Percentiles rank a stretch among this genome's conserved stretches.
Evolutionary conservation across 2,113 vertebrate genomes (phyloP).

Genomic region (Aspiorhynchus laticeps): DNA sequence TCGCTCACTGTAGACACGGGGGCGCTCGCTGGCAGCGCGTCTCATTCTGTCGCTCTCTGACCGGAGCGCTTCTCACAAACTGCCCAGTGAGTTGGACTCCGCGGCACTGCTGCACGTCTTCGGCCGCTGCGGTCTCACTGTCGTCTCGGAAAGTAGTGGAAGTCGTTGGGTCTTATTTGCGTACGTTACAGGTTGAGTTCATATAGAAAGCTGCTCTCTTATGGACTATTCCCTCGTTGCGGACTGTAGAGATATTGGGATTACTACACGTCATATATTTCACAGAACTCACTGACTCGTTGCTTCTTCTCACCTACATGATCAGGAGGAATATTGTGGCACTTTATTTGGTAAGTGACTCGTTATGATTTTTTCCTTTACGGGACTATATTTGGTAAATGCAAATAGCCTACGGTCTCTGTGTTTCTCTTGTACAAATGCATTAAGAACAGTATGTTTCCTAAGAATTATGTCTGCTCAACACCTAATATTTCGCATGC

Average conservation of each 20-base stretch:
- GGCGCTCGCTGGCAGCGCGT: conserved; percentile 15
- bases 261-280: conserved; percentile 43
- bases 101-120: background rate
- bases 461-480: background rate
- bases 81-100: conserved; percentile 17
- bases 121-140: background rate
- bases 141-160: background rate
- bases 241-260: conserved; percentile 47
- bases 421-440: background rate
- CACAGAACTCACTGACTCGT: conserved; percentile 52
- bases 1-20: conserved; percentile 15
- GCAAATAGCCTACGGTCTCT: background rate
- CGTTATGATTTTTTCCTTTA: background rate
- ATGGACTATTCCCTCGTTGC: conserved; percentile 3
- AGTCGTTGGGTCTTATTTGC: background rate
- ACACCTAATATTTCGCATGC: background rate
- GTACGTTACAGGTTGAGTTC: background rate
- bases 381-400: background rate
- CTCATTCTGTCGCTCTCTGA: conserved; percentile 6
- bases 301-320: conserved; percentile 70
- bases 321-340: conserved; percentile 65
- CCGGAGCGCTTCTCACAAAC: conserved; percentile 34
- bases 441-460: background rate
- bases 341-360: conserved; percentile 72
- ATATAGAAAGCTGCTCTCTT: conserved; percentile 10